Evolutionary conservation across 2,888 invertebrate genomes (phyloP).

Genomic region (Caenorhabditis wallacei): DNA sequence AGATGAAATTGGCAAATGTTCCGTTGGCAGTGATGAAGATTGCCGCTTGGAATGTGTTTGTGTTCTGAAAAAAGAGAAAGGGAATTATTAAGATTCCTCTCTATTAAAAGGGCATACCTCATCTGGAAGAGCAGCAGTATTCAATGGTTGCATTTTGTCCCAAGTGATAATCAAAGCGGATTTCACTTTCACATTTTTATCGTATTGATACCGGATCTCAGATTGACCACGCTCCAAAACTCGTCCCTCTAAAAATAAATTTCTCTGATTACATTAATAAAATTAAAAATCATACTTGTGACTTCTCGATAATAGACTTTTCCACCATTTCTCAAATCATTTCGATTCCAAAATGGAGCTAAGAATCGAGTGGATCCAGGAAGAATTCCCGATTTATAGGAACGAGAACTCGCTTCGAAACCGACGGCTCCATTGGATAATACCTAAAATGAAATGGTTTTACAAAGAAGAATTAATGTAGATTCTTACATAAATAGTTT

Average conservation of each 20-base stretch:
- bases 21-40: slow-evolving; percentile 82
- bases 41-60: slow-evolving; percentile 83
- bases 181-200: slow-evolving; percentile 78
- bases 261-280: not conserved
- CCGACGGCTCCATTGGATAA: slow-evolving; percentile 83
- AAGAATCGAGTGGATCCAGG: slow-evolving; percentile 73
- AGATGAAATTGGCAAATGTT: slow-evolving; percentile 83
- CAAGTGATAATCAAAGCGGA: slow-evolving; percentile 81
- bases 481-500: slow-evolving; percentile 76
- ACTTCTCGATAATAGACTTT: slow-evolving; percentile 82
- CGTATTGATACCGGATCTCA: slow-evolving; percentile 83
- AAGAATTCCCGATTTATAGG: slow-evolving; percentile 70
- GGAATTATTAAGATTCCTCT: slow-evolving; percentile 27
- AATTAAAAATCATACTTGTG: slow-evolving; percentile 71
- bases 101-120: slow-evolving; percentile 64
- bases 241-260: slow-evolving; percentile 76
- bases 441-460: slow-evolving; percentile 62
- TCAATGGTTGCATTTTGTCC: slow-evolving; percentile 83
- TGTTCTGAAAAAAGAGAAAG: slow-evolving; percentile 76
- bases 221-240: slow-evolving; percentile 82
- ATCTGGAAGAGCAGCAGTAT: slow-evolving; percentile 75
- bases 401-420: slow-evolving; percentile 76
- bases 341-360: slow-evolving; percentile 83
- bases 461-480: not conserved
- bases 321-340: slow-evolving; percentile 82